Evolutionary conservation across 2,797 vertebrate species (phyloP).

Genomic region (Neopelma chrysocephalum): DNA sequence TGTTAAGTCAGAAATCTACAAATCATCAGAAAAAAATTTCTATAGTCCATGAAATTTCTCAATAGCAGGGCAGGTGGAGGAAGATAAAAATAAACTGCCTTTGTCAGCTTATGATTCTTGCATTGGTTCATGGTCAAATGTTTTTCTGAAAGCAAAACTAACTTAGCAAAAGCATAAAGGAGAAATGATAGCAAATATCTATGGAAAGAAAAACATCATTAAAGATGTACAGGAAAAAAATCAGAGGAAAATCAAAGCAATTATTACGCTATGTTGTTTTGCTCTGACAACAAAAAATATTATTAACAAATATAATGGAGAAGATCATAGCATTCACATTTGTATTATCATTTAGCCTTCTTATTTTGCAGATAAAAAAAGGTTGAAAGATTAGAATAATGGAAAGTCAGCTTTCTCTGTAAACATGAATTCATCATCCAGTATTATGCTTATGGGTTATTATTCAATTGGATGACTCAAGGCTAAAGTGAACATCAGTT

Average conservation of each 20-base stretch:
- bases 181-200: neutral
- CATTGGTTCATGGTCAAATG: neutral
- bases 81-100: neutral
- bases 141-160: neutral
- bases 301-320: neutral
- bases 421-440: neutral
- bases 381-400: neutral
- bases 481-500: neutral
- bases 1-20: neutral
- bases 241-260: neutral
- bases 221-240: neutral
- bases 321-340: neutral
- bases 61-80: neutral
- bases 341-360: neutral
- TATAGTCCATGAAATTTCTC: neutral
- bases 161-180: neutral
- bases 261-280: neutral
- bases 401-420: neutral
- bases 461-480: neutral
- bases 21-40: neutral
- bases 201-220: neutral
- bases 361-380: neutral
- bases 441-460: neutral
- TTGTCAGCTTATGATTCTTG: neutral
- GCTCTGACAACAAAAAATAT: neutral